These are phyloP conservation scores for Drosophila elegans DNA, from an alignment of 1,140 invertebrate genomes.

Conservation along the genomic window DNA sequence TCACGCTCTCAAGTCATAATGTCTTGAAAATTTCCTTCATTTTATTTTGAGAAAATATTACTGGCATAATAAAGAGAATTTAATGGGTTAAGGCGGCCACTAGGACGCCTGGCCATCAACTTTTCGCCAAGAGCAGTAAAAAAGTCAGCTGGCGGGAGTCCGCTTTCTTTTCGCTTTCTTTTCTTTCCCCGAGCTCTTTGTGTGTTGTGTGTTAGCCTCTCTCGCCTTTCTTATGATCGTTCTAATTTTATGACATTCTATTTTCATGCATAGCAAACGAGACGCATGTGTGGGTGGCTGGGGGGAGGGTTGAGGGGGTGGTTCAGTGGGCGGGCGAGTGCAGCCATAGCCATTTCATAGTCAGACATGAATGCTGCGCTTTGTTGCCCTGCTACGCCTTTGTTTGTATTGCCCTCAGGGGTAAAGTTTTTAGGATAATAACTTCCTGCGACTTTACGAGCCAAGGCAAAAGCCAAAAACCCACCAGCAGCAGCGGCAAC, in stretches of 20 bases:
- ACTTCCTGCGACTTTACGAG: slow-evolving; percentile 83
- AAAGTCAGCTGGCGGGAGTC: slow-evolving; percentile 60
- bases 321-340: slow-evolving; percentile 23
- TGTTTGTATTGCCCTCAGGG: slow-evolving; percentile 83
- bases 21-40: slow-evolving; percentile 29
- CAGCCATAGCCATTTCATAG: slow-evolving; percentile 72
- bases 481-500: slow-evolving; percentile 51
- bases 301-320: not conserved
- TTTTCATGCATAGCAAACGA: slow-evolving; percentile 76
- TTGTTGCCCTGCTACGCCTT: slow-evolving; percentile 80
- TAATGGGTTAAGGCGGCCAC: slow-evolving; percentile 74
- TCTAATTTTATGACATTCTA: slow-evolving; percentile 83
- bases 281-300: slow-evolving; percentile 35
- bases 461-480: slow-evolving; percentile 72
- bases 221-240: slow-evolving; percentile 65
- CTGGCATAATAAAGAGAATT: slow-evolving; percentile 68
- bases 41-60: slow-evolving; percentile 62
- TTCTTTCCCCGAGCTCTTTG: slow-evolving; percentile 37
- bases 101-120: slow-evolving; percentile 68
- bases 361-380: slow-evolving; percentile 80
- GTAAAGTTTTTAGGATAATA: slow-evolving; percentile 84
- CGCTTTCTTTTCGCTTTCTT: slow-evolving; percentile 57
- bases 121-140: slow-evolving; percentile 78
- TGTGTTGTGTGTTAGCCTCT: slow-evolving; percentile 9
- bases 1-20: slow-evolving; percentile 26